Conservation (phyloP, 2,888 invertebrate species). For the Ellobium chinense region DNA sequence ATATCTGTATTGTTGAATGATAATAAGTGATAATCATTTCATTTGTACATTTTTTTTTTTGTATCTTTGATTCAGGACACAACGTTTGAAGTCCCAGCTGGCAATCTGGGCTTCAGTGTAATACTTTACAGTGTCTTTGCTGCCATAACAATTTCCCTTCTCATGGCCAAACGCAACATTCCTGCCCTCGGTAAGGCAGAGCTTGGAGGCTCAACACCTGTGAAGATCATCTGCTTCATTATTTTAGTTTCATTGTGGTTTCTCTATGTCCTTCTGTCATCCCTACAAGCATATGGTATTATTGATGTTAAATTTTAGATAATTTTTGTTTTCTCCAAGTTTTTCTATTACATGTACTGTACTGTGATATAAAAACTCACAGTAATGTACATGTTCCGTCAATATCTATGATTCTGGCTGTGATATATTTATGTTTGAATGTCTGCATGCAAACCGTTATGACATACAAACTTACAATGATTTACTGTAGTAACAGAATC, state of each 20-base stretch:
- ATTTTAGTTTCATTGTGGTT: conserved; percentile 81
- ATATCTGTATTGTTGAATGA: no score
- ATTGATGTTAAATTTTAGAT: conserved; percentile 47
- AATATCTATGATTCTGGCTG: no score
- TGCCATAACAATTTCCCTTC: conserved; percentile 79
- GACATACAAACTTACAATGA: no score
- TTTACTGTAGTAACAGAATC: no score
- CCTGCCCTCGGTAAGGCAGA: conserved; percentile 81
- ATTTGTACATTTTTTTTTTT: background rate
- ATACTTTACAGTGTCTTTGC: conserved; percentile 81
- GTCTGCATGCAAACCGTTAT: no score
- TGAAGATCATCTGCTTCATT: conserved; percentile 78
- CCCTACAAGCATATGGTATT: conserved; percentile 60
- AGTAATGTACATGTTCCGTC: no score
- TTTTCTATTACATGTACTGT: no score
- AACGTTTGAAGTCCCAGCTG: conserved; percentile 75
- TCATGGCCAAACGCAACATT: conserved; percentile 80
- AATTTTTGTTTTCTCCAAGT: no score
- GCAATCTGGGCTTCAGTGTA: conserved; percentile 80
- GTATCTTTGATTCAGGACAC: conserved; percentile 63
- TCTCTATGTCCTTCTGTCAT: conserved; percentile 80
- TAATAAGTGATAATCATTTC: no score
- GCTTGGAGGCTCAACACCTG: conserved; percentile 81
- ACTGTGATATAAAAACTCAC: no score
- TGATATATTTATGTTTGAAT: no score